These are phyloP conservation scores for Pseudomyrmex dendroicus DNA, from an alignment of 1,140 invertebrate genomes.

Conservation along the genomic window DNA sequence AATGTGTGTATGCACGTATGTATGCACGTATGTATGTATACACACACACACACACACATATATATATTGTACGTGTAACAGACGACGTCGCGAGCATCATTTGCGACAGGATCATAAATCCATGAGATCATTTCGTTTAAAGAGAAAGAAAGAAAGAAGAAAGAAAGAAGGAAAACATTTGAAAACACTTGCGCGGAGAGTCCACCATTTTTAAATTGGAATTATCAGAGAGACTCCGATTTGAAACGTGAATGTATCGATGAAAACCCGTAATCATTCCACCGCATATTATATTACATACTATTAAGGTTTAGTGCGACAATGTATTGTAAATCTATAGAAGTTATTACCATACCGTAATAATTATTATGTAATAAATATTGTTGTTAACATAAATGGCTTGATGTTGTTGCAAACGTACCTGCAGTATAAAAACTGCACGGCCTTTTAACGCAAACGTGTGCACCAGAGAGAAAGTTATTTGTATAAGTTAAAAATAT, in stretches of 20 bases:
- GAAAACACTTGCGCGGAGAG: neutral
- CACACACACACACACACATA: too few relatives aligned
- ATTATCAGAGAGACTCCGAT: conserved; percentile 45
- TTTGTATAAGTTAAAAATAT: conserved; percentile 7
- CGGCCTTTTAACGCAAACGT: neutral
- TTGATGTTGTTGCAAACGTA: conserved; percentile 18
- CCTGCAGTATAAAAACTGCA: conserved; percentile 26
- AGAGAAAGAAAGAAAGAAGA: too few relatives aligned
- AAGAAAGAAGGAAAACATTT: too few relatives aligned
- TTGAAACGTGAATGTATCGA: conserved; percentile 77
- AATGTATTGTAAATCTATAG: conserved; percentile 85
- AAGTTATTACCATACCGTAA: conserved; percentile 85
- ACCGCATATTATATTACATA: conserved; percentile 79
- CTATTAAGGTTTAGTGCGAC: conserved; percentile 82
- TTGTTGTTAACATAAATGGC: conserved; percentile 84
- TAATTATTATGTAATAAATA: conserved; percentile 86
- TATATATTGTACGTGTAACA: neutral
- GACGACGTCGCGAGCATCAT: conserved; percentile 48
- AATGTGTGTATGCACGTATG: conserved; percentile 5
- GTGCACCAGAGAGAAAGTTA: neutral
- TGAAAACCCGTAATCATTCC: conserved; percentile 83
- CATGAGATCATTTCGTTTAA: too few relatives aligned
- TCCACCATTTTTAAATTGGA: conserved; percentile 45
- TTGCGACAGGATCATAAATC: conserved; percentile 6
- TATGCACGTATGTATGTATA: neutral